Evolutionary conservation across 2,888 invertebrate species (phyloP), one percentile per base, ranked within the genome.

Genomic region (Netelia virgata): DNA sequence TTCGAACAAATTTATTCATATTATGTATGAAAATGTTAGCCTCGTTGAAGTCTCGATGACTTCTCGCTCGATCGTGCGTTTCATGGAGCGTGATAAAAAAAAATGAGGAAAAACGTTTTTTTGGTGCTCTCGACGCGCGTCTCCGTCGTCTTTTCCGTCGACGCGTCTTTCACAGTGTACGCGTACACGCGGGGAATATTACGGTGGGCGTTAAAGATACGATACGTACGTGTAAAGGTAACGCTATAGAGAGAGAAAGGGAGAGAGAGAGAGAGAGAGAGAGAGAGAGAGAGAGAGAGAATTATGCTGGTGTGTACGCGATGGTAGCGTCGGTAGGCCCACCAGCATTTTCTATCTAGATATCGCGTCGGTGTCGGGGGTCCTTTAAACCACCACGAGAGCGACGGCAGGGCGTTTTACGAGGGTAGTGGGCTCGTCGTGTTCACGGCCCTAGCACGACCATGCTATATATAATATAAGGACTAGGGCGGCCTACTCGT

Each of bases 351-450:
- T 78, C 68, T 82, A 86, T 87, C 85, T 82, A 79, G 86, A 87
- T 87, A 86, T 86, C 82, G 85, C 75, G 72, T 43, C 85, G 74
- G 66, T 66, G 82, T 84, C 81, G 85, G 76, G 82, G 84, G 79
- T 80, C 76, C 76, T 84, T 75, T 68, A 78, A 72, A 81, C 78
- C 57, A 70, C 84, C 74, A 59, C 57, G 75, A 84, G 66, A 73
- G 69, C 82, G 84, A 69, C 64, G 77, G 68, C 76, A 74, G 73
- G 82, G 78, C 79, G 75, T 86, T 88, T 88, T 88, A 88, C 85
- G 87, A 88, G 89, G 88, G 89, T 86, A 85, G 76, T 83, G 76
- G 69, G 68, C 80, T 82, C 68, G 75, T 61, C 64, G 66, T 57
- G 83, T 50, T 68, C 66, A 50, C 61, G 57, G 75, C 70, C 77